Evolutionary conservation across 2,888 invertebrate genomes (phyloP).

Genomic region (Drosophila incognita): DNA sequence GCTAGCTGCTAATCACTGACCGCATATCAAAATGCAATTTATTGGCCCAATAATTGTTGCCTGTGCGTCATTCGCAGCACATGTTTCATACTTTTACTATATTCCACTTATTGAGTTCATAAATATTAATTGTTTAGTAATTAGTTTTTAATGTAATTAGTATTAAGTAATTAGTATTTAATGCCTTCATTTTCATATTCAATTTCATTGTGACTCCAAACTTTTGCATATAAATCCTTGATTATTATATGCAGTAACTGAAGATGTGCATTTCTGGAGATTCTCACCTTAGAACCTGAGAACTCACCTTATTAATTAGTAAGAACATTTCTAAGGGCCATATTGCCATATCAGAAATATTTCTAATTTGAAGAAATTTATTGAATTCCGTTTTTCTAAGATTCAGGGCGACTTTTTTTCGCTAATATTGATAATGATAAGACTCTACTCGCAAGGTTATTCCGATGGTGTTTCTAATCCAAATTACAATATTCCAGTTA

Average conservation of each 20-base stretch:
- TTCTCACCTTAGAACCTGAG: too few relatives aligned
- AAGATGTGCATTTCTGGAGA: background rate
- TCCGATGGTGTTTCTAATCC: background rate
- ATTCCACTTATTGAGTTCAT: background rate
- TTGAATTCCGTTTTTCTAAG: background rate
- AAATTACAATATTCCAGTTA: background rate
- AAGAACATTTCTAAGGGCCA: background rate
- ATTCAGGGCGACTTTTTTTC: background rate
- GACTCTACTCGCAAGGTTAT: background rate
- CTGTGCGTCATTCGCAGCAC: conserved; percentile 22
- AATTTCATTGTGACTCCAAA: background rate
- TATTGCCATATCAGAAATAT: background rate
- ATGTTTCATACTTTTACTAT: background rate
- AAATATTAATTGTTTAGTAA: background rate
- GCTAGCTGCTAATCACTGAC: background rate
- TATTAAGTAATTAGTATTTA: background rate
- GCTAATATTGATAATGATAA: background rate
- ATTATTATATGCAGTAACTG: background rate
- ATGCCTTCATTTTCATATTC: background rate
- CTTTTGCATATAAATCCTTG: background rate
- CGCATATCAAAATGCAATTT: conserved; percentile 15
- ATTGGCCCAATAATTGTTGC: conserved; percentile 8
- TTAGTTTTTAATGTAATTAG: background rate
- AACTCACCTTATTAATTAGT: background rate
- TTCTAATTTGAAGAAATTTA: background rate